A percentile compares a stretch with the other conserved stretches of the same genome.
Conservation (phyloP, 2,797 vertebrate species). For the Cuculus canorus region DNA sequence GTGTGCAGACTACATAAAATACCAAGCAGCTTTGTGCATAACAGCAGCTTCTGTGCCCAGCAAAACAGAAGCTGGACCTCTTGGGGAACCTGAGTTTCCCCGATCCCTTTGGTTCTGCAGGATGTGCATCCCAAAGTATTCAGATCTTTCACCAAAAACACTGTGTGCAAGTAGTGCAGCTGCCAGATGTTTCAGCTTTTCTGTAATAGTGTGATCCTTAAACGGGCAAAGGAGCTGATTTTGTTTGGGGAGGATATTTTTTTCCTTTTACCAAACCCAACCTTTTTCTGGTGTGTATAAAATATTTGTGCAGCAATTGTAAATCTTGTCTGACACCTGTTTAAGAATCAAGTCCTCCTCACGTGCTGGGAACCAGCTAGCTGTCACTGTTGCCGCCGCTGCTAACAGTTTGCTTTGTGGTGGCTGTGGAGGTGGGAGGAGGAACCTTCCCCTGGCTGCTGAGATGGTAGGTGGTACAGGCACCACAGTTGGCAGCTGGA, state of each 20-base stretch:
- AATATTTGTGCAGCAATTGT: accelerated
- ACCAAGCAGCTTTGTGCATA: background rate
- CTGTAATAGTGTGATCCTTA: background rate
- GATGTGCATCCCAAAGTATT: background rate
- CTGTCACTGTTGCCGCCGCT: accelerated
- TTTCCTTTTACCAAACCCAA: background rate
- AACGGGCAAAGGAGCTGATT: background rate
- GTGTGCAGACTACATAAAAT: background rate
- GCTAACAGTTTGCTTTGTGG: accelerated
- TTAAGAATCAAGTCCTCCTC: background rate
- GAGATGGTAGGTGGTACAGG: background rate
- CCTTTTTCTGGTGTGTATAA: accelerated
- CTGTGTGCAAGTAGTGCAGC: background rate
- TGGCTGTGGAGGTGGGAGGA: background rate
- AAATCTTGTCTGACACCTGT: background rate
- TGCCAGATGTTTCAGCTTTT: background rate
- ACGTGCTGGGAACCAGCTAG: background rate
- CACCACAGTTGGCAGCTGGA: background rate
- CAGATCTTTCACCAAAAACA: accelerated
- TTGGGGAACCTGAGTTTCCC: background rate
- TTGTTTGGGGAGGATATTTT: background rate
- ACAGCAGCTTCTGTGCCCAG: background rate
- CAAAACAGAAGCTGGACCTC: background rate
- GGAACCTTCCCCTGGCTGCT: background rate
- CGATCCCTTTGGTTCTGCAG: background rate